These are phyloP conservation scores for Spinibarbus caldwelli DNA, from an alignment of 2,797 vertebrate genomes.

Conservation along the genomic window DNA sequence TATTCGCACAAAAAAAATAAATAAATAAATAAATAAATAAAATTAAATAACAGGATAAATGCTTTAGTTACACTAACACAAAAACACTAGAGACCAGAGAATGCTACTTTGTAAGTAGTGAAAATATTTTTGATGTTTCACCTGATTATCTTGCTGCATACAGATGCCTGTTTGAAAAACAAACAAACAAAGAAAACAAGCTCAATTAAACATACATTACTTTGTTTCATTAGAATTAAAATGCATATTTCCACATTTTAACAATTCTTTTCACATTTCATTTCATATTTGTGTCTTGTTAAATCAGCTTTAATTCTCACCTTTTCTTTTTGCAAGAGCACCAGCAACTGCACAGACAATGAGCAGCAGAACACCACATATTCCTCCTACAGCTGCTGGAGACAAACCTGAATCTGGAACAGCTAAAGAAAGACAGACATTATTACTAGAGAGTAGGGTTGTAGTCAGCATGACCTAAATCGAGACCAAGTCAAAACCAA, in stretches of 20 bases:
- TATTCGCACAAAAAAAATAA: not conserved
- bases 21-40: too few species aligned
- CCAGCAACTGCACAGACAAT: not conserved
- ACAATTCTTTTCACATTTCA: not conserved
- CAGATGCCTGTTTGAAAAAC: not conserved
- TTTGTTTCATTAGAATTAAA: not conserved
- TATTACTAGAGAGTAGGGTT: not conserved
- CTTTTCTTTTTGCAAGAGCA: not conserved
- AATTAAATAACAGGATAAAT: not conserved
- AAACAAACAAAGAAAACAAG: not conserved
- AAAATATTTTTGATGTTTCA: not conserved
- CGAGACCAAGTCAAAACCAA: not conserved
- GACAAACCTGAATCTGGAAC: not conserved
- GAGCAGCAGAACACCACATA: not conserved
- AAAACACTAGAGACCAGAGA: not conserved
- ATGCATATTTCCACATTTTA: not conserved
- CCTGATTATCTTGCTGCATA: not conserved
- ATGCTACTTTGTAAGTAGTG: not conserved
- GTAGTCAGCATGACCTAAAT: not conserved
- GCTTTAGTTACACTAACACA: not conserved
- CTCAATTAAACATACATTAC: not conserved
- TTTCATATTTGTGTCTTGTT: not conserved
- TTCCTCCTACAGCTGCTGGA: not conserved
- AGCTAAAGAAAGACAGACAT: not conserved
- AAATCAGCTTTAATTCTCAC: not conserved